Base-by-base conservation (phyloP, 2,888 invertebrate genomes). In the Lochmaea capreae region DNA sequence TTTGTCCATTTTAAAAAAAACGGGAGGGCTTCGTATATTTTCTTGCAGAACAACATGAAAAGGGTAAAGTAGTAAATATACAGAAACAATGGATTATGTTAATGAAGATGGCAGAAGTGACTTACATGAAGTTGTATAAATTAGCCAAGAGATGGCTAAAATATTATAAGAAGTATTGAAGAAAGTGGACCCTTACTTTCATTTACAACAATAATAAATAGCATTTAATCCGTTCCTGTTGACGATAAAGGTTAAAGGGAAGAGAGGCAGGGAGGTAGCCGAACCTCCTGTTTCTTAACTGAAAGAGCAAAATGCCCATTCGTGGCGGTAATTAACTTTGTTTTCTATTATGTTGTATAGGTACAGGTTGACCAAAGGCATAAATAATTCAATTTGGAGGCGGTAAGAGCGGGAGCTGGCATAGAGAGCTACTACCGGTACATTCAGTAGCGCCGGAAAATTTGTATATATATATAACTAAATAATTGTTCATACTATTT, bases 291-390 rank as follows among this genome's bases (percentile, higher is more conserved):
- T 65, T 86, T 86, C 86, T 86, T 86, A 86, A 86, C 84, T 84
- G 85, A 73, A 73, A 76, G 71, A 83, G 72, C 71, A 65, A 73
- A 78, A 76, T 68, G 76, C 75, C 75, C 77, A 82, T 84, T 83
- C 82, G 83, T 83, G 83, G 78, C 43, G 84, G 76, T 87, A 87
- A 87, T 87, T 87, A 87, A 87, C 87, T 87, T 87, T 87, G 85
- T 87, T 87, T 87, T 87, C 87, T 87, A 87, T 87, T 87, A 87
- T 87, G 86, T 84, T 84, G 84, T 86, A 86, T 86, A 86, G 86
- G 81, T 82, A 82, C 81, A 79, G 82, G 83, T 83, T 84, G 83
- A 84, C 83, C 83, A 82, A 85, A 84, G 84, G 84, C 85, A 85
- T 86, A 85, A 86, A 86, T 86, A 85, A 86, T 86, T 86, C 84